These are phyloP conservation scores for Heliconius melpomene DNA, from an alignment of 1,140 invertebrate species.

Conservation along the genomic window DNA sequence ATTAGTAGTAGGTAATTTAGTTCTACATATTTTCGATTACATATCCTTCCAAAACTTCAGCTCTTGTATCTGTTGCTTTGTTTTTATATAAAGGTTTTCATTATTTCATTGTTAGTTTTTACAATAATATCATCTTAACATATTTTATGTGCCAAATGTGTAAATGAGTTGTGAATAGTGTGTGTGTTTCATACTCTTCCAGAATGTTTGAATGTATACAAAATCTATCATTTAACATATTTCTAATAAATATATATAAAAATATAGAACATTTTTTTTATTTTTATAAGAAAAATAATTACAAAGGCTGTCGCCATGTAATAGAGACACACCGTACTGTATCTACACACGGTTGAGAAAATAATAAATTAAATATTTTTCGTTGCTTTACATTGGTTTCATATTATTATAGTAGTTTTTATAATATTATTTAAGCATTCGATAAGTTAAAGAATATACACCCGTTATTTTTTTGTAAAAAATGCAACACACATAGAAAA, in stretches of 20 bases:
- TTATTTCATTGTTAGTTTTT: not conserved
- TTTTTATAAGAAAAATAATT: not conserved
- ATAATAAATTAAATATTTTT: too few species aligned
- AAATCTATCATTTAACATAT: not conserved
- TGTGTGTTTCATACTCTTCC: not conserved
- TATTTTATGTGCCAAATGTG: conserved; percentile 5
- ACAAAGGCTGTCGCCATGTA: too few species aligned
- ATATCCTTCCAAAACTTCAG: conserved; percentile 24
- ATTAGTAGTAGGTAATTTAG: conserved; percentile 61
- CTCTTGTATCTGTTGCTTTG: conserved; percentile 38
- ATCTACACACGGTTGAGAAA: too few species aligned
- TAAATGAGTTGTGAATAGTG: not conserved
- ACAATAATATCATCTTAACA: not conserved
- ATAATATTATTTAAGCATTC: too few species aligned
- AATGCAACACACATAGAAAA: not conserved
- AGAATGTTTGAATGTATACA: not conserved
- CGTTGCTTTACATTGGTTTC: too few species aligned
- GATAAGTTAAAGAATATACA: not conserved
- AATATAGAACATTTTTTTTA: not conserved
- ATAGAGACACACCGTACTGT: too few species aligned
- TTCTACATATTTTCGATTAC: conserved; percentile 32
- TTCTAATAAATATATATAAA: not conserved
- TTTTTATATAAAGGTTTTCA: conserved; percentile 34
- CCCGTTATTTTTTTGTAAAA: too few species aligned
- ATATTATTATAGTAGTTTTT: too few species aligned